phyloP scores from a whole-genome alignment of 2,888 invertebrate species.

The Eueremaeus valkanovi region DNA sequence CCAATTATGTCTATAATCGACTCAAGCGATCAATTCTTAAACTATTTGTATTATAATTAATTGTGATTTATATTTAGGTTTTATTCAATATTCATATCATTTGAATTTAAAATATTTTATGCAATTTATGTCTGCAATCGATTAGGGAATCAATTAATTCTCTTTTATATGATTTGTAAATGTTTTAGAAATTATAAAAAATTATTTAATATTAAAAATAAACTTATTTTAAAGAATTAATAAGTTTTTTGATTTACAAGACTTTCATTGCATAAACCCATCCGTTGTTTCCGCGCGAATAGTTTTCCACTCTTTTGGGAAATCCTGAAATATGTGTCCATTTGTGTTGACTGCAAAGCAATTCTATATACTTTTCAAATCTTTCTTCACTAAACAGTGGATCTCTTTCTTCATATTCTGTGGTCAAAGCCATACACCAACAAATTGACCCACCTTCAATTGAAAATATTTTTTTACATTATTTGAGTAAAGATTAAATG shows the following conservation, averaged over 20 bases:
- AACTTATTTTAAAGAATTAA: background rate
- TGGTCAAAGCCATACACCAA: slow-evolving; percentile 36
- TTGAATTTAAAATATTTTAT: too few relatives aligned
- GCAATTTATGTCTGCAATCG: too few relatives aligned
- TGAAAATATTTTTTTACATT: background rate
- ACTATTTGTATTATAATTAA: too few relatives aligned
- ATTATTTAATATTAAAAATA: background rate
- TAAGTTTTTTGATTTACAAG: slow-evolving; percentile 6
- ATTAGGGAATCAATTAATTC: too few relatives aligned
- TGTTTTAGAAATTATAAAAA: background rate
- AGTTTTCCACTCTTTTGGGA: slow-evolving; percentile 31
- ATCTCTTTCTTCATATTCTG: slow-evolving; percentile 34
- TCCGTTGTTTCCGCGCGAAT: slow-evolving; percentile 6
- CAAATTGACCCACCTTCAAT: slow-evolving; percentile 31
- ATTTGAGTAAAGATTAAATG: background rate
- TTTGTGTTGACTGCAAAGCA: slow-evolving; percentile 7
- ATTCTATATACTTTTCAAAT: slow-evolving; percentile 23
- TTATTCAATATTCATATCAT: too few relatives aligned
- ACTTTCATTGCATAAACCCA: slow-evolving; percentile 38
- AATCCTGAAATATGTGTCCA: slow-evolving; percentile 30
- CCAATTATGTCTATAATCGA: too few relatives aligned
- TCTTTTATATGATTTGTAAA: too few relatives aligned
- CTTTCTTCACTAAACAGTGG: background rate
- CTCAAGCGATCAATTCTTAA: too few relatives aligned
- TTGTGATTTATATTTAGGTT: too few relatives aligned